Conservation (phyloP, 2,797 vertebrate genomes). For the Gymnothorax javanicus region DNA sequence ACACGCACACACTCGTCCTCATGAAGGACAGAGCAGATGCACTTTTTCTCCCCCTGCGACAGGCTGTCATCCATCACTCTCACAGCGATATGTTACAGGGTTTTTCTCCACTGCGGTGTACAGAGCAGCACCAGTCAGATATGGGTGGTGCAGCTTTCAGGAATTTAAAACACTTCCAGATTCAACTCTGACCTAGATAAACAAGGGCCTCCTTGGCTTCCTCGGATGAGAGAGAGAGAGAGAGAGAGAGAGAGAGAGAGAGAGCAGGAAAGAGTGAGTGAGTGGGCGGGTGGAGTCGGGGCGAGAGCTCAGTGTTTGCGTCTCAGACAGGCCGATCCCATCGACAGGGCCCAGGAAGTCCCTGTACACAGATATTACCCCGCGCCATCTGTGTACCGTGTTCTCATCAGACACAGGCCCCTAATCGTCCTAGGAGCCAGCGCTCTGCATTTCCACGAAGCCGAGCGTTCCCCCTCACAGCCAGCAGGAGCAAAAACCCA, state of each 20-base stretch:
- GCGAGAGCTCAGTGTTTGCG: slow-evolving; percentile 13
- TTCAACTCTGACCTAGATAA: slow-evolving; percentile 53
- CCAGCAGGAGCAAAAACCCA: not conserved
- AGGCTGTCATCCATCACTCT: slow-evolving; percentile 53
- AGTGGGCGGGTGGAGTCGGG: not conserved
- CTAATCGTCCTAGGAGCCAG: slow-evolving; percentile 11
- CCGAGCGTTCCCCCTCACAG: not conserved
- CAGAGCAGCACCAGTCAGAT: not conserved
- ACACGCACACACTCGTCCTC: slow-evolving; percentile 30
- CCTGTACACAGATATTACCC: slow-evolving; percentile 14
- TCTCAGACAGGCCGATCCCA: slow-evolving; percentile 1
- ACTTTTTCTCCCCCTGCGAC: slow-evolving; percentile 36
- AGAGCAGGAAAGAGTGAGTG: not conserved
- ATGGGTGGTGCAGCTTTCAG: slow-evolving; percentile 22
- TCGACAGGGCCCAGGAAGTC: slow-evolving; percentile 19
- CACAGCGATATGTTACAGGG: slow-evolving; percentile 45
- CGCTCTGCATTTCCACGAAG: not conserved
- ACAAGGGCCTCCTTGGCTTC: slow-evolving; percentile 17
- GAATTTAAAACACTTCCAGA: slow-evolving; percentile 56
- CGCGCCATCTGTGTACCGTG: slow-evolving; percentile 37
- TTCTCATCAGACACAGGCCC: slow-evolving; percentile 15
- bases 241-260: not conserved
- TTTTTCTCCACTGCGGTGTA: slow-evolving; percentile 44
- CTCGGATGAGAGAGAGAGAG: not conserved
- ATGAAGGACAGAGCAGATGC: slow-evolving; percentile 56